Conservation (phyloP, 2,797 vertebrate species). For the Limosa lapponica region DNA sequence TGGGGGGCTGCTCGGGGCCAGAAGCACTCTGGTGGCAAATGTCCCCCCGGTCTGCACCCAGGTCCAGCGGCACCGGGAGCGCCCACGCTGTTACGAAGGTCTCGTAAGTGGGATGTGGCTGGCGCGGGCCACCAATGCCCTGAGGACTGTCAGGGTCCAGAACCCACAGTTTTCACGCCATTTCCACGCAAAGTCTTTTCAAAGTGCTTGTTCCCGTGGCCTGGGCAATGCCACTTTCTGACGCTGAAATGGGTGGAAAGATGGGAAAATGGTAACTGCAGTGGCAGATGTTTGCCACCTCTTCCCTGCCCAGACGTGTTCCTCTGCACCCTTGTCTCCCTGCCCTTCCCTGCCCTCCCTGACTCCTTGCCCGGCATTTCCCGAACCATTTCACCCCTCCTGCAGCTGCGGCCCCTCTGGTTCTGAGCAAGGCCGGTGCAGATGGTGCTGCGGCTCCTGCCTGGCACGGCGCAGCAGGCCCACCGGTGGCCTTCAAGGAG, state of each 20-base stretch:
- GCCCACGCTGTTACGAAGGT: rapidly evolving
- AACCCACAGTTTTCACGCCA: background rate
- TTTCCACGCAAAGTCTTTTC: background rate
- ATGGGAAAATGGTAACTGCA: background rate
- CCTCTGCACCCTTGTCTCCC: rapidly evolving
- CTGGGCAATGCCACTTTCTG: background rate
- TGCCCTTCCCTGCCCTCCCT: background rate
- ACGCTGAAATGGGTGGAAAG: background rate
- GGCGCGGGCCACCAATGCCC: background rate
- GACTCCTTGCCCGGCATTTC: background rate
- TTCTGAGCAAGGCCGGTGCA: rapidly evolving
- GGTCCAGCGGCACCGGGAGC: background rate
- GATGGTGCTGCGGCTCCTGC: background rate
- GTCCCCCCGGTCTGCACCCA: background rate
- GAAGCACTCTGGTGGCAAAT: rapidly evolving
- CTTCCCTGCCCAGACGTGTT: background rate
- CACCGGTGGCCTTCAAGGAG: background rate
- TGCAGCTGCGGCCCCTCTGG: rapidly evolving
- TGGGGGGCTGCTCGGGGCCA: background rate
- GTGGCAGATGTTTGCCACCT: background rate
- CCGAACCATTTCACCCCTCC: rapidly evolving
- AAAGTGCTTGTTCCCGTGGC: rapidly evolving
- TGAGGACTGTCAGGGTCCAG: background rate
- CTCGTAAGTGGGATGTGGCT: rapidly evolving
- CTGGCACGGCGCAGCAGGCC: rapidly evolving